phyloP scores from a whole-genome alignment of 1,140 invertebrate genomes.

The Drosophila varians region DNA sequence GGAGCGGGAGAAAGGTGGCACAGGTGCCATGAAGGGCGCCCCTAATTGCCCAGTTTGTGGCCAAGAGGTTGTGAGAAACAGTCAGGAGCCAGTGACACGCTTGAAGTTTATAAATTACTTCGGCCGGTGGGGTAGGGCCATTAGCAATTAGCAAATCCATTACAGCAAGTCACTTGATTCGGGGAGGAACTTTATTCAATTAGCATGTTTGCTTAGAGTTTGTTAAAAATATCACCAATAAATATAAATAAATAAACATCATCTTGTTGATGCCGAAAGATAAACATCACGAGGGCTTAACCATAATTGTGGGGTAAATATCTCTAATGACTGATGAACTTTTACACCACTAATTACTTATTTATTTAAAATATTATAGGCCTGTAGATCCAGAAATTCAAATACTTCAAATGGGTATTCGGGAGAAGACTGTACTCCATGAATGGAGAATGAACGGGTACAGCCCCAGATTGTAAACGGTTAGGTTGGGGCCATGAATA shows the following conservation, averaged over 20 bases:
- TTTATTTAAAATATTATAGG: not conserved
- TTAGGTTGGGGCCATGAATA: not conserved
- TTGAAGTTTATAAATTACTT: slow-evolving; percentile 33
- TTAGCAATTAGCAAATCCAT: slow-evolving; percentile 50
- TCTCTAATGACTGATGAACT: not conserved
- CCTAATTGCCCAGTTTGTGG: slow-evolving; percentile 5
- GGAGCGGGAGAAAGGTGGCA: slow-evolving; percentile 21
- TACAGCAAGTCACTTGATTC: slow-evolving; percentile 50
- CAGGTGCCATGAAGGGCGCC: slow-evolving; percentile 8
- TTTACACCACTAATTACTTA: not conserved
- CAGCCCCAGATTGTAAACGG: not conserved
- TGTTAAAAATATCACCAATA: not conserved
- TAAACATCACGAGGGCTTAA: not conserved
- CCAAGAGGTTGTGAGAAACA: slow-evolving; percentile 47
- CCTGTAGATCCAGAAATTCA: too few species aligned
- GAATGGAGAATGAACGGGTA: not conserved
- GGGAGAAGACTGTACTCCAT: not conserved
- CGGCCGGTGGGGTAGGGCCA: slow-evolving; percentile 5
- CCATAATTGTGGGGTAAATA: not conserved
- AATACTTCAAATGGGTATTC: too few species aligned
- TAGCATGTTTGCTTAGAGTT: not conserved
- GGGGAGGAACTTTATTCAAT: not conserved
- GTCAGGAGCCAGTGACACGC: slow-evolving; percentile 13
- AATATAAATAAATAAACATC: not conserved
- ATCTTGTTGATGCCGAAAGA: not conserved